Percentiles rank a stretch among this genome's conserved stretches.
Conservation (phyloP, 2,888 invertebrate genomes). For the Cephus spinipes region DNA sequence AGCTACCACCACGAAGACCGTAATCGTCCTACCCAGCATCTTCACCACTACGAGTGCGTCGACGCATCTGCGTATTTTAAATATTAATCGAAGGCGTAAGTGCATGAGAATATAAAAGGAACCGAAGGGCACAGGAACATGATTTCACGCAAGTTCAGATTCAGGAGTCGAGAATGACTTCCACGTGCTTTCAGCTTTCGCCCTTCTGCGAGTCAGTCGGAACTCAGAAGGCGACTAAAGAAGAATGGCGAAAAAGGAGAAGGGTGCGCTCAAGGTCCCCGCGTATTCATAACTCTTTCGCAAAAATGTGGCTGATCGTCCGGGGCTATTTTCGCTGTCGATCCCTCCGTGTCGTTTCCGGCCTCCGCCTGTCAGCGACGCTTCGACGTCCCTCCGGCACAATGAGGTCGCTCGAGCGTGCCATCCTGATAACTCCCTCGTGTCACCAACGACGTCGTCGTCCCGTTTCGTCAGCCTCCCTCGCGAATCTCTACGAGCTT, state of each 20-base stretch:
- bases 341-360: conserved; percentile 27
- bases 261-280: not conserved
- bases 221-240: not conserved
- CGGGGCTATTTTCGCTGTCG: conserved; percentile 24
- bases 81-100: conserved; percentile 49
- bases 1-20: conserved; percentile 21
- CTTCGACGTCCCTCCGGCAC: conserved; percentile 35
- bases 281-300: conserved; percentile 47
- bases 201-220: not conserved
- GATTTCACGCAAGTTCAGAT: not conserved
- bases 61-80: conserved; percentile 49
- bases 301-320: conserved; percentile 44
- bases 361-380: conserved; percentile 30
- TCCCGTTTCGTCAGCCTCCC: conserved; percentile 13
- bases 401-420: conserved; percentile 53
- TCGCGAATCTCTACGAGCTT: conserved; percentile 4
- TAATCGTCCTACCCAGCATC: conserved; percentile 32
- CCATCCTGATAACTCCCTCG: conserved; percentile 50
- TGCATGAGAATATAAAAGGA: not conserved
- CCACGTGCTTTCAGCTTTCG: not conserved
- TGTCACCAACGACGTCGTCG: conserved; percentile 40
- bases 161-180: not conserved
- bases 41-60: not conserved
- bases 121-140: too few relatives aligned
- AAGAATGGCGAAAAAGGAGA: not conserved